Evolutionary conservation across 2,113 vertebrate species (phyloP).

Genomic region (Eclectus roratus): DNA sequence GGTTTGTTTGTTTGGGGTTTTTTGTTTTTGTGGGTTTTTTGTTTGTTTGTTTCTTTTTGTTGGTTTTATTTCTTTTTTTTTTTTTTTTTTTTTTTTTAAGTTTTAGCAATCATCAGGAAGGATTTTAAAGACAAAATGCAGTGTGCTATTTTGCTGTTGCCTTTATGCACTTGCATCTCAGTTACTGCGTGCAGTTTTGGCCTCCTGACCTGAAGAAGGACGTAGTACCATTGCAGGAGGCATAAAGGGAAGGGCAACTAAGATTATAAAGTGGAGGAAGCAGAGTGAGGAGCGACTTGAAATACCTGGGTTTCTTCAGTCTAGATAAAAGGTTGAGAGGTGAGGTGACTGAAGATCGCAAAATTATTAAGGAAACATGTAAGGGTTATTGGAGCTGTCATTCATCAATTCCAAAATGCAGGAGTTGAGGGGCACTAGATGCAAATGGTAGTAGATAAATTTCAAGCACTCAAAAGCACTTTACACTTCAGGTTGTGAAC

Average conservation of each 20-base stretch:
- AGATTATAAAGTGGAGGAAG: background rate
- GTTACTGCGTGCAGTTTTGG: background rate
- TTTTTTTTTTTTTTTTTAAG: background rate
- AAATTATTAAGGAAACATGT: background rate
- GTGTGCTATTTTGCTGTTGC: background rate
- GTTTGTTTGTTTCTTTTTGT: too few species aligned
- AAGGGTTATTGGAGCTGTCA: accelerated
- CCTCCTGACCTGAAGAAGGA: background rate
- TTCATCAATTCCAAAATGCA: background rate
- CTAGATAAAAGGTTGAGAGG: background rate
- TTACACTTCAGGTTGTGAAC: background rate
- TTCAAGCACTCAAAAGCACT: background rate
- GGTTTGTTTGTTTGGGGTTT: too few species aligned
- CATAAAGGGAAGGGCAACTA: background rate
- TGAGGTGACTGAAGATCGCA: background rate
- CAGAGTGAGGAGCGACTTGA: background rate
- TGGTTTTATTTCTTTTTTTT: too few species aligned
- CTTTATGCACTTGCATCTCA: background rate
- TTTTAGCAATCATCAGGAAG: background rate
- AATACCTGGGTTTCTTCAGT: background rate
- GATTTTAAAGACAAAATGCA: background rate
- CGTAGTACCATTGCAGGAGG: background rate
- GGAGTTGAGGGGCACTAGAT: background rate
- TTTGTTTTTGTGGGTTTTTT: too few species aligned
- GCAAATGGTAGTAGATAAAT: background rate